Evolutionary conservation across 2,113 vertebrate genomes (phyloP).

Genomic region (Neodon shergylaensis): DNA sequence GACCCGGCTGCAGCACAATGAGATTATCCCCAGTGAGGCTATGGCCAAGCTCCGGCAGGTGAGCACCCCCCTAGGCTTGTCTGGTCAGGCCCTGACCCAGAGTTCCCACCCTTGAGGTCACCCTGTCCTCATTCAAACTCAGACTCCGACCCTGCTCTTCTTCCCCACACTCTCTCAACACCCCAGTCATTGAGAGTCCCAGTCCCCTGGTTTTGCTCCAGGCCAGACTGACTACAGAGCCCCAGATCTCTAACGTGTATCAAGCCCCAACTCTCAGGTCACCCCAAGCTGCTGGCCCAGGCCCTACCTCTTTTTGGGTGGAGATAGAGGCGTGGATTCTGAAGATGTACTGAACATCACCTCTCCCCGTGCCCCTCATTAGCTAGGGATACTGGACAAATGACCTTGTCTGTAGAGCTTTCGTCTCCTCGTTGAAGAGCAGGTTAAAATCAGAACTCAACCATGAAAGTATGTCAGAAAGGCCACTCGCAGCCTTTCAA

Average conservation of each 20-base stretch:
- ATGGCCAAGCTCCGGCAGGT: conserved; percentile 98
- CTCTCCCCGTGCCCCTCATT: neutral
- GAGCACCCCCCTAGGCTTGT: neutral
- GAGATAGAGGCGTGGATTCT: neutral
- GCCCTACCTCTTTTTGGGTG: neutral
- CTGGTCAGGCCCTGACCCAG: neutral
- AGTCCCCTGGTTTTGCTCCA: neutral
- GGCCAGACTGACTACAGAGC: neutral
- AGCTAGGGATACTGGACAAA: neutral
- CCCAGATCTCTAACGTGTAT: neutral
- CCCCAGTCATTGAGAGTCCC: neutral
- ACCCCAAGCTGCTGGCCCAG: neutral
- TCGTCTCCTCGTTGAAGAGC: neutral
- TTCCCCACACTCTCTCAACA: neutral
- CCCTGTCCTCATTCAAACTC: neutral
- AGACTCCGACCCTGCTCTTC: neutral
- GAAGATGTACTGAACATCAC: neutral
- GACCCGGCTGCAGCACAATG: conserved; percentile 93
- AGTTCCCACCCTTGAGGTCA: neutral
- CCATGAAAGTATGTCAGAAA: neutral
- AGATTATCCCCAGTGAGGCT: conserved; percentile 98
- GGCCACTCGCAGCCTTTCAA: neutral
- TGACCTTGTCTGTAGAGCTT: neutral
- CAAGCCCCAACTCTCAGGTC: neutral
- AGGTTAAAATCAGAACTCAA: neutral